These are phyloP conservation scores for Folsomia candida DNA, from an alignment of 2,888 invertebrate genomes.

Conservation along the genomic window DNA sequence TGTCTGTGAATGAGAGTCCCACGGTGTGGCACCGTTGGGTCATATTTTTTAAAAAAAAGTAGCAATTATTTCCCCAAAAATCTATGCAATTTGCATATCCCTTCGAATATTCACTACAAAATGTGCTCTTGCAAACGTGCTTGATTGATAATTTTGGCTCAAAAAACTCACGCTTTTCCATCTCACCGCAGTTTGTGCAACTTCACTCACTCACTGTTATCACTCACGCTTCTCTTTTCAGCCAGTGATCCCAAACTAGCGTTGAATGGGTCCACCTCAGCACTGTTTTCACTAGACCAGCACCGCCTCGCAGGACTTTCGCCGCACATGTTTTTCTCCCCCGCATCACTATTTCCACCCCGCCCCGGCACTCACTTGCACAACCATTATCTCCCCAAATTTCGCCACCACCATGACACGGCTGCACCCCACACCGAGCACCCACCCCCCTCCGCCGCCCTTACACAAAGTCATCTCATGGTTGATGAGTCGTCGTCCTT, in stretches of 20 bases:
- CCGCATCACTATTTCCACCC: conserved; percentile 63
- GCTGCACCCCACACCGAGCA: conserved; percentile 32
- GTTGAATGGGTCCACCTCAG: conserved; percentile 62
- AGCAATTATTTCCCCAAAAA: no score
- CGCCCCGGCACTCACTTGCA: conserved; percentile 52
- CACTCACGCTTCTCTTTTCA: conserved; percentile 30
- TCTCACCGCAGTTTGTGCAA: not conserved
- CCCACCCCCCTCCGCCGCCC: conserved; percentile 52
- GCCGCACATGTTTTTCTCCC: conserved; percentile 60
- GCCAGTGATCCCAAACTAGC: conserved; percentile 55
- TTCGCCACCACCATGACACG: conserved; percentile 39
- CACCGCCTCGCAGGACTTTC: conserved; percentile 56
- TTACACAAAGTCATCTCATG: conserved; percentile 53
- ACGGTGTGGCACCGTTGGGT: no score
- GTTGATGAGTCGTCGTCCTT: conserved; percentile 58
- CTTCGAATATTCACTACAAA: no score
- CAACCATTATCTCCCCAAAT: conserved; percentile 32
- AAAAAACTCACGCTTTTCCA: no score
- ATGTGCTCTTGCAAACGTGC: no score
- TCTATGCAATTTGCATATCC: no score
- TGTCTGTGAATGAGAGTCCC: not conserved
- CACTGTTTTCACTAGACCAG: conserved; percentile 56
- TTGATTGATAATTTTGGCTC: no score
- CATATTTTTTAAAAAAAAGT: no score
- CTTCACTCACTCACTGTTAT: conserved; percentile 13